Percentiles rank a stretch among this genome's conserved stretches.
Conservation (phyloP, 2,888 invertebrate genomes). For the Corbicula japonica region DNA sequence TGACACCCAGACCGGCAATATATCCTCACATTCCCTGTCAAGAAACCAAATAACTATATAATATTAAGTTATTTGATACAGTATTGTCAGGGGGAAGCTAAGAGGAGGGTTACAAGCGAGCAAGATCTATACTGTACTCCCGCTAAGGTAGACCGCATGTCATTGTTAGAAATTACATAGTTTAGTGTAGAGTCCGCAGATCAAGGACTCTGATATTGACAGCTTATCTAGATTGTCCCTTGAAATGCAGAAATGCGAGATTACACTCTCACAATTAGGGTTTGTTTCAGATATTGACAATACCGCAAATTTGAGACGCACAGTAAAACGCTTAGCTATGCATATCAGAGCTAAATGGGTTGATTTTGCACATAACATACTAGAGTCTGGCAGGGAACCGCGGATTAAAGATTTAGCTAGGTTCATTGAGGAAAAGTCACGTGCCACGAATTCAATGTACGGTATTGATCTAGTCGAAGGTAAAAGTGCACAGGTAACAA, state of each 20-base stretch:
- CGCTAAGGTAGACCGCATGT: constrained; percentile 2
- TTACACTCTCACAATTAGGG: constrained; percentile 23
- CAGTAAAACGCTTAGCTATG: constrained; percentile 43
- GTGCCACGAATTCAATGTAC: constrained; percentile 34
- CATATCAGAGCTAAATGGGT: constrained; percentile 49
- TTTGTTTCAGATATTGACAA: constrained; percentile 18
- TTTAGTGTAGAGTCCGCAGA: neutral
- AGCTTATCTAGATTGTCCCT: constrained; percentile 18
- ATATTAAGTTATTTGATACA: too few species aligned
- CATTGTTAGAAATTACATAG: constrained; percentile 1
- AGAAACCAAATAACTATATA: too few species aligned
- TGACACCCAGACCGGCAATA: too few species aligned
- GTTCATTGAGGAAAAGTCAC: constrained; percentile 38
- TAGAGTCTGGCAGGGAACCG: constrained; percentile 39
- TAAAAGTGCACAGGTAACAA: neutral
- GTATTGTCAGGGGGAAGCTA: too few species aligned
- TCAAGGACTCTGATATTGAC: constrained; percentile 3
- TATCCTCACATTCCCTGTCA: too few species aligned
- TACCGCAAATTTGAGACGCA: constrained; percentile 35
- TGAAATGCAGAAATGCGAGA: constrained; percentile 45
- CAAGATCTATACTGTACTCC: neutral
- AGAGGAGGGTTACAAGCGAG: neutral
- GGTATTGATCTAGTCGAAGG: constrained; percentile 29
- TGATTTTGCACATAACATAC: constrained; percentile 35
- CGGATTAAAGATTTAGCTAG: constrained; percentile 31